Base-by-base conservation (phyloP, 2,113 vertebrate genomes). In the Tupaia chinensis region DNA sequence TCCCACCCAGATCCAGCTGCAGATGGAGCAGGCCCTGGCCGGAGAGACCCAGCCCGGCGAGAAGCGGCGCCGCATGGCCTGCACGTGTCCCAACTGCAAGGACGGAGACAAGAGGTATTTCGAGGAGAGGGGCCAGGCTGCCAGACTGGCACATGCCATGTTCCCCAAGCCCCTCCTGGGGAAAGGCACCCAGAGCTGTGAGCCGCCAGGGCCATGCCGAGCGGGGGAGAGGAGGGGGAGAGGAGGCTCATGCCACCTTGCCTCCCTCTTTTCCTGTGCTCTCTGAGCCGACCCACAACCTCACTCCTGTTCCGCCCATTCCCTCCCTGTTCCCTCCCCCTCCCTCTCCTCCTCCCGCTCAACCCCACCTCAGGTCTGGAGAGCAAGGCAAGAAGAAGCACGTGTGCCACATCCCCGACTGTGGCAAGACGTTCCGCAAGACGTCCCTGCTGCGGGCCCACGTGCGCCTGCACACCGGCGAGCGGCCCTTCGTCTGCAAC, bases 11-110 rank as follows among this genome's bases (percentile, higher is more conserved):
- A 99, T 99, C 87, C 99, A 99, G 87, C 98, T 99, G 76, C 99
- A 99, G 98, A 98, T 99, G 97, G 99, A 99, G 91, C 99, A 99
- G 96, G 99, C 99, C 0, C 97, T 99, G 15, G 97, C 99, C 0
- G 99, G 99, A 23, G 99, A 99, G 94, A 84, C 99, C 9, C 99
- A 99, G 95, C 99, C 99, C 0, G 99, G 99, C 0, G 99, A 99
- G 98, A 99, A 99, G 98, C 99, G 99, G 95, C 97, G 99, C 10
- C 99, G 99, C 22, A 99, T 99, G 99, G 99, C 99, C 17, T 99
- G 99, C 97, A 99, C 99, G 54, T 99, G 99, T 84, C 99, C 99
- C 97, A 99, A 99, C 99, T 99, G 99, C 98, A 99, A 99, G 98
- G 99, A 99, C 0, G 99, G 99, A 15, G 99, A 99, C 81, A 99